These are phyloP conservation scores for Boloria euphrosyne DNA, from an alignment of 2,888 invertebrate genomes.

Conservation along the genomic window DNA sequence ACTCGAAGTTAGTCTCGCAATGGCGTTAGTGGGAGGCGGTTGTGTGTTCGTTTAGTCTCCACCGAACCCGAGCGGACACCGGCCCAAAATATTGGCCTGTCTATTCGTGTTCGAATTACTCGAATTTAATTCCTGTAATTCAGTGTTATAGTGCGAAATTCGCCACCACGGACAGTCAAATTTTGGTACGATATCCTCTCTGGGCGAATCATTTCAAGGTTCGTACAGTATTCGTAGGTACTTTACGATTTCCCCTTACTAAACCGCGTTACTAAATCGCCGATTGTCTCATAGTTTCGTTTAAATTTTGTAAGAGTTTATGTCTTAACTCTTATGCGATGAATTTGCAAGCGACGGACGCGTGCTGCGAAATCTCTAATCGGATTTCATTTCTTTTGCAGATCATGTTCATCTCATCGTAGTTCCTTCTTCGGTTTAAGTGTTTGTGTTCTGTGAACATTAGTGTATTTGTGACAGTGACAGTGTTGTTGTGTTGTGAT, in stretches of 20 bases:
- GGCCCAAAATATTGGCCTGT: slow-evolving; percentile 83
- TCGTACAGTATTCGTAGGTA: slow-evolving; percentile 72
- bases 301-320: slow-evolving; percentile 67
- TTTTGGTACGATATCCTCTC: slow-evolving; percentile 83
- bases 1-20: slow-evolving; percentile 73
- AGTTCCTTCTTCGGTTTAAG: slow-evolving; percentile 75
- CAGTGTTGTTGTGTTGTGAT: slow-evolving; percentile 72
- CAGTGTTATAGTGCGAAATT: slow-evolving; percentile 64
- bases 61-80: slow-evolving; percentile 81
- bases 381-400: slow-evolving; percentile 68
- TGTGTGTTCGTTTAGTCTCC: slow-evolving; percentile 76
- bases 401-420: slow-evolving; percentile 81
- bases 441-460: slow-evolving; percentile 76
- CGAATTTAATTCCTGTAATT: slow-evolving; percentile 73
- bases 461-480: slow-evolving; percentile 69
- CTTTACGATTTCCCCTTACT: slow-evolving; percentile 75
- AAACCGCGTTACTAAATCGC: slow-evolving; percentile 66
- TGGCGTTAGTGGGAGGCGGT: slow-evolving; percentile 77
- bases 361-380: slow-evolving; percentile 49
- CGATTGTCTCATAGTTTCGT: slow-evolving; percentile 62
- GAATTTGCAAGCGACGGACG: slow-evolving; percentile 47
- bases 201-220: slow-evolving; percentile 81
- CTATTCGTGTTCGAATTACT: slow-evolving; percentile 77
- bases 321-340: slow-evolving; percentile 44
- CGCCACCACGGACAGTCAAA: slow-evolving; percentile 78